Base-by-base conservation (phyloP, 1,140 invertebrate species). In the Drosophila pseudoananassae region DNA sequence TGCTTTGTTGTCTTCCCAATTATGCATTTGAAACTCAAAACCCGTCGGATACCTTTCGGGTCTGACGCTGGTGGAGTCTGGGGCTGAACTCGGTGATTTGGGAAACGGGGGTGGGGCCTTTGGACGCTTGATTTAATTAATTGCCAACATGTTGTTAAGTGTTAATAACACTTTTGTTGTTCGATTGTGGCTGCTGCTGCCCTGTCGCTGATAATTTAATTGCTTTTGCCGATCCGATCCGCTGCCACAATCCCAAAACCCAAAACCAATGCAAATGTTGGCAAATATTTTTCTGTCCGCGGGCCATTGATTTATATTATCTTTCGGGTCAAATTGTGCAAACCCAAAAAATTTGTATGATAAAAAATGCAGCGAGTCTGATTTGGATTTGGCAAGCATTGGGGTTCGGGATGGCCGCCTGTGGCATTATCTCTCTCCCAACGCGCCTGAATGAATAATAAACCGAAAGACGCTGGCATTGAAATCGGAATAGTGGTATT, bases 91-190 rank as follows among this genome's bases (percentile, higher is more conserved):
- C 25, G 4, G 20, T 1, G 15, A 27, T 27, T 1, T 6, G 1
- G 6, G 15, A 15, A 9, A 15, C 23, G 33, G 47, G 52, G 46
- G 27, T 64, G 50, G 33, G 60, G 50, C 33, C 46, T 57, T 49
- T 66, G 47, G 49, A 54, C 23, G 71, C 69, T 78, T 74, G 70
- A 54, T 63, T 85, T 85, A 81, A 87, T 87, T 85, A 81, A 85
- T 85, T 81, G 69, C 77, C 73, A 58, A 59, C 50, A 60, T 87
- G 81, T 71, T 81, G 81, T 81, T 77, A 85, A 80, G 61, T 81
- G 68, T 81, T 85, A 80, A 82, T 75, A 74, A 60, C 53, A 75
- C 66, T 71, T 81, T 59, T 79, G 56, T 60, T 70, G 76, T 49
- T 59, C 59, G 61, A 74, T 73, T 49, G 54, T 46, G 70, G 23